A percentile compares a stretch with the other conserved stretches of the same genome.
phyloP scores from a whole-genome alignment of 2,113 vertebrate species.

The Syngnathoides biaculeatus region DNA sequence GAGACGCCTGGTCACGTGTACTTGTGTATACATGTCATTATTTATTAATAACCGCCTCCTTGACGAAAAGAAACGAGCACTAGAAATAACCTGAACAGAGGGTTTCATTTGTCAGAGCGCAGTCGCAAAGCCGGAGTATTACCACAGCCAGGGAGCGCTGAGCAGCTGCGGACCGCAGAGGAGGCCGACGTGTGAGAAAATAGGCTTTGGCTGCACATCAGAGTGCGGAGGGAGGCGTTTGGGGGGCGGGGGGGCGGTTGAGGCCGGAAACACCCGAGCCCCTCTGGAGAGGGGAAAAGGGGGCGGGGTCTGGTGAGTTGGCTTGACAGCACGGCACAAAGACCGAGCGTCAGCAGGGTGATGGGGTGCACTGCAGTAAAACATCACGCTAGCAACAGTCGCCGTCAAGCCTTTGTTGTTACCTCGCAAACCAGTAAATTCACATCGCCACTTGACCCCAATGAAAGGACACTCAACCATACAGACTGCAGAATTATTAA shows the following conservation, averaged over 20 bases:
- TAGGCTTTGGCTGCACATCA: conserved; percentile 50
- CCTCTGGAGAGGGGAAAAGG: conserved; percentile 48
- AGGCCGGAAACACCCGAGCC: conserved; percentile 47
- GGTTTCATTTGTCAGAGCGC: not conserved
- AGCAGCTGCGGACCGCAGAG: conserved; percentile 21
- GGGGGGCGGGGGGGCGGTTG: conserved; percentile 25
- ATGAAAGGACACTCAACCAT: no score
- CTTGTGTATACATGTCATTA: no score
- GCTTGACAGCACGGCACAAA: conserved; percentile 55
- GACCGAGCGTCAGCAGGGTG: conserved; percentile 31
- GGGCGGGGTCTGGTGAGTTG: conserved; percentile 57
- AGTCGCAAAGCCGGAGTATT: conserved; percentile 28
- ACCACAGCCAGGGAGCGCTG: conserved; percentile 25
- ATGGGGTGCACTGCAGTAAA: conserved; percentile 28
- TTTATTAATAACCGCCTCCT: no score
- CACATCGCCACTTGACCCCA: no score
- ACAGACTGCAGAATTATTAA: no score
- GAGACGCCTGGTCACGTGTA: no score
- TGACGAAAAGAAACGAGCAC: not conserved
- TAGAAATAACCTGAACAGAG: not conserved
- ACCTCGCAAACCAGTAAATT: not conserved
- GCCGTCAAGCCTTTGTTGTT: no score
- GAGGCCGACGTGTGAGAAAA: conserved; percentile 7
- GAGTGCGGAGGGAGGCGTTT: conserved; percentile 41
- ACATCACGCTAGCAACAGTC: not conserved